Base-by-base conservation (phyloP, 2,888 invertebrate species). In the Entomobrya multifasciata region DNA sequence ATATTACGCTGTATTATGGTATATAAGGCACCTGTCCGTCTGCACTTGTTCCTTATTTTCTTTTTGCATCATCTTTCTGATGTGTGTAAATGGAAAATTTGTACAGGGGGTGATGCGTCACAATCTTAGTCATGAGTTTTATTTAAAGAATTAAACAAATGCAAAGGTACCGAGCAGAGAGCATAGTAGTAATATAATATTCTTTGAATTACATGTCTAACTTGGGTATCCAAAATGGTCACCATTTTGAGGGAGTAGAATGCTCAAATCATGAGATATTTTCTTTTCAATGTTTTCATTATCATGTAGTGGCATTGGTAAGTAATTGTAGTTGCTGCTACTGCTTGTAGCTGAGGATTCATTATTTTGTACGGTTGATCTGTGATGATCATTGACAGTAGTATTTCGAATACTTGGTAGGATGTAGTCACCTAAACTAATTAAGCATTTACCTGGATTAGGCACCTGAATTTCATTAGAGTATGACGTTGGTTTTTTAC, bases 281-380 rank as follows among this genome's bases (percentile, higher is more conserved):
- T 86, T 79, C 25, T 77, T 55, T 77, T 80, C 76, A 76, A 87
- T 67, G 27, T 87, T 81, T n/a, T 87, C 77, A n/a, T 86, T 80
- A 27, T 86, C 77, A 67, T 65, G 47, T 20, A 87, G 81, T 57
- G 81, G 86, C n/a, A 87, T 87, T 57, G 81, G 86, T 20, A 86
- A 41, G 25, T 86, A 86, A 62, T 74, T 81, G 44, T 72, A 60
- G 47, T 76, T 55, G 47, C 25, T 60, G 52, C 52, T 65, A 49
- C 52, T 80, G 74, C 65, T 80, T 20, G 74, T 62, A 74, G 47
- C 22, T 8, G 52, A 67, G 10, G 78, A 47, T 1, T 60, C 62
- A 11, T n/a, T n/a, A n/a, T 22, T 22, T 70, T 70, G 74, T 36
- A 80, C 49, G 4, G 44, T 20, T 8, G 52, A 27, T 13, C 67